These are phyloP conservation scores for Merops nubicus DNA, from an alignment of 2,113 vertebrate species.

Conservation along the genomic window DNA sequence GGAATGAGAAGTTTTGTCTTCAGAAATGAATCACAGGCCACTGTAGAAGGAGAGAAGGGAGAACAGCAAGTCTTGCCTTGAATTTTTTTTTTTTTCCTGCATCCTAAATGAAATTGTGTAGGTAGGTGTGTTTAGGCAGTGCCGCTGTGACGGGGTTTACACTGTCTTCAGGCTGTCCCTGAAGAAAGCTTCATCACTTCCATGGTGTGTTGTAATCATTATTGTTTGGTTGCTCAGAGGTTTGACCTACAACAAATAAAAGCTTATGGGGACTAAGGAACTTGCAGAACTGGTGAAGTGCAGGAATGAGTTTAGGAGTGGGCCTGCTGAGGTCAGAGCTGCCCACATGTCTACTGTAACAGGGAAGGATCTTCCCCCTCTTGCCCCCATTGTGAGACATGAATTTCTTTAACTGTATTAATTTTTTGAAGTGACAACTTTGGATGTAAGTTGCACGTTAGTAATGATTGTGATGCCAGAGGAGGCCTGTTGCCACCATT, in stretches of 20 bases:
- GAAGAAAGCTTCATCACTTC: neutral
- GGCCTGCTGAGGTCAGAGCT: neutral
- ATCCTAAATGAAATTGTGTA: neutral
- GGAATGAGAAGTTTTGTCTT: neutral
- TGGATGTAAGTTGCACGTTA: neutral
- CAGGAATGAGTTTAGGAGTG: neutral
- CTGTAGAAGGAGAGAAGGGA: neutral
- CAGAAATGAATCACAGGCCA: neutral
- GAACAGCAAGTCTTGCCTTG: neutral
- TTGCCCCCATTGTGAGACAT: accelerated
- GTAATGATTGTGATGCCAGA: neutral
- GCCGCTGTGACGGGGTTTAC: neutral
- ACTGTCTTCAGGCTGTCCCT: neutral
- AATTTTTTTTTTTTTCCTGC: neutral
- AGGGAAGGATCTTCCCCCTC: too few relatives aligned
- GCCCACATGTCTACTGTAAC: neutral
- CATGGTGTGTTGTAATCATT: neutral
- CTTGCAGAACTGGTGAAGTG: neutral
- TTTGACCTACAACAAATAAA: neutral
- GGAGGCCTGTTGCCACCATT: neutral
- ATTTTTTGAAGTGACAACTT: neutral
- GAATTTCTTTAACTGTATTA: neutral
- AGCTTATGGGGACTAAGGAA: neutral
- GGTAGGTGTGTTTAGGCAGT: neutral
- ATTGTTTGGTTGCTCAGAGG: neutral